These are phyloP conservation scores for Hippocampus abdominalis DNA, from an alignment of 2,113 vertebrate genomes.

Conservation along the genomic window DNA sequence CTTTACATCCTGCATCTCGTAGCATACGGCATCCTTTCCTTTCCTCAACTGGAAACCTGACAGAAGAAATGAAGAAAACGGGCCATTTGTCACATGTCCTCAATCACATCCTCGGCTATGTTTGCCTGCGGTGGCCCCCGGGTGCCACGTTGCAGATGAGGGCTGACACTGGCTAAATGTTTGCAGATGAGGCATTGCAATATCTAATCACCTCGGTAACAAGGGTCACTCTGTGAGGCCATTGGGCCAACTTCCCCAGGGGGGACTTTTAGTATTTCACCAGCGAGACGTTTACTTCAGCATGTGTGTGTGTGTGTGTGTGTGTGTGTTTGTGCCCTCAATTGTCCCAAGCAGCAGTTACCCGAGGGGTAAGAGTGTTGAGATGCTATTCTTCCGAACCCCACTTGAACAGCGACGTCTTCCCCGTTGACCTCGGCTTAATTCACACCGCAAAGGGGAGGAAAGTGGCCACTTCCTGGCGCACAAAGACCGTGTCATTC, in stretches of 20 bases:
- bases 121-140: conserved; percentile 26
- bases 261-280: conserved; percentile 48
- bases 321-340: background rate
- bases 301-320: conserved; percentile 30
- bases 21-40: too few species aligned
- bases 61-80: background rate
- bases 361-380: conserved; percentile 69
- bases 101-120: conserved; percentile 11
- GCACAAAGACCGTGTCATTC: conserved; percentile 30
- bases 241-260: conserved; percentile 56
- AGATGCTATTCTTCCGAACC: conserved; percentile 39
- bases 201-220: conserved; percentile 74
- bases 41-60: background rate
- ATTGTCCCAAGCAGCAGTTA: conserved; percentile 28
- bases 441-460: conserved; percentile 36
- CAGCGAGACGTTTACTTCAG: conserved; percentile 61
- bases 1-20: too few species aligned
- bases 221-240: conserved; percentile 65
- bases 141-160: conserved; percentile 54
- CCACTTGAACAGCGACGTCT: conserved; percentile 46
- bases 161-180: conserved; percentile 76
- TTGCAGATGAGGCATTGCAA: conserved; percentile 75
- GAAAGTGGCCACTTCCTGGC: conserved; percentile 42
- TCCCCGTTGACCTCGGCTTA: conserved; percentile 35
- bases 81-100: conserved; percentile 8